Conservation (phyloP, 1,140 invertebrate genomes). For the Steinernema feltiae region DNA sequence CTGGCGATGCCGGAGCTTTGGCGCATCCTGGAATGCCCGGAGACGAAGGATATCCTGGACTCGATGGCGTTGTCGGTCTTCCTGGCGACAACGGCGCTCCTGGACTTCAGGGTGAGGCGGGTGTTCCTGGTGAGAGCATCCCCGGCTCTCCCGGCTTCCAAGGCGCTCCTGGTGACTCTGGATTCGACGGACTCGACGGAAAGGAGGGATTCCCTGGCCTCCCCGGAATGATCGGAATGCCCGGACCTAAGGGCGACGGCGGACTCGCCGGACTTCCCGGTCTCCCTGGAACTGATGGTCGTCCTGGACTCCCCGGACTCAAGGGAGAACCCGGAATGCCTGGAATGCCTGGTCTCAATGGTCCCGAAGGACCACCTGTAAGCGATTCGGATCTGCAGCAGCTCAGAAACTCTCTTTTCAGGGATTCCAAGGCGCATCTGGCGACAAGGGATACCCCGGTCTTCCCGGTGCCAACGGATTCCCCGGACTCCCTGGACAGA, state of each 20-base stretch:
- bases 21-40: slow-evolving; percentile 46
- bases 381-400: background rate
- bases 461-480: slow-evolving; percentile 31
- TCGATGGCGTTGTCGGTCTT: slow-evolving; percentile 17
- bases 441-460: slow-evolving; percentile 41
- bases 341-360: slow-evolving; percentile 24
- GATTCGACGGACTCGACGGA: slow-evolving; percentile 30
- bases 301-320: slow-evolving; percentile 30
- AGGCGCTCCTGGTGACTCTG: slow-evolving; percentile 31
- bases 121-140: slow-evolving; percentile 32
- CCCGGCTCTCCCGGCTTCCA: slow-evolving; percentile 23
- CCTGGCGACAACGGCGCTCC: slow-evolving; percentile 13
- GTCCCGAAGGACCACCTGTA: slow-evolving; percentile 29
- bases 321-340: slow-evolving; percentile 32
- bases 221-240: slow-evolving; percentile 33
- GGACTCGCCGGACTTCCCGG: slow-evolving; percentile 33
- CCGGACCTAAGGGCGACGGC: slow-evolving; percentile 28
- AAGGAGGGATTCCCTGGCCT: slow-evolving; percentile 29
- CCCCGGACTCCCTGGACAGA: slow-evolving; percentile 27
- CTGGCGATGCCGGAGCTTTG: slow-evolving; percentile 27
- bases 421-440: slow-evolving; percentile 40
- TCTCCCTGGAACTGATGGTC: slow-evolving; percentile 28
- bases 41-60: slow-evolving; percentile 40
- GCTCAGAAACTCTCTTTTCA: slow-evolving; percentile 17
- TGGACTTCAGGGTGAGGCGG: slow-evolving; percentile 11